These are phyloP conservation scores for Stegodyphus dumicola DNA, from an alignment of 1,140 invertebrate species.

Conservation along the genomic window DNA sequence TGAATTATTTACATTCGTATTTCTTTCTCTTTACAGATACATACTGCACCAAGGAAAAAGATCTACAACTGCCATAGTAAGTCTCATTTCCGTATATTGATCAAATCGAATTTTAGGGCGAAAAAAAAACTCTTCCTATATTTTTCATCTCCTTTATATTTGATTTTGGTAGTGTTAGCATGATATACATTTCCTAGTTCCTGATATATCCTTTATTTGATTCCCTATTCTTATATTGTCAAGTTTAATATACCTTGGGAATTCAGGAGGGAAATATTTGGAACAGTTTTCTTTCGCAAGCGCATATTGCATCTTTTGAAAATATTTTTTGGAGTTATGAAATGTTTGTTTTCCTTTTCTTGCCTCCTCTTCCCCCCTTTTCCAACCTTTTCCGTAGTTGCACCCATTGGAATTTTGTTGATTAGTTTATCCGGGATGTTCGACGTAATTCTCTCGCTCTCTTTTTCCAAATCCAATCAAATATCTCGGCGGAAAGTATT, in stretches of 20 bases:
- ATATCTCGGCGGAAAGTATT: no score
- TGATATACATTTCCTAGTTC: not conserved
- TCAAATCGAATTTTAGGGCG: no score
- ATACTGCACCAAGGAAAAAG: no score
- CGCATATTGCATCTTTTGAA: not conserved
- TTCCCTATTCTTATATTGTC: not conserved
- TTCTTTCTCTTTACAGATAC: no score
- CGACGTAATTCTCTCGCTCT: no score
- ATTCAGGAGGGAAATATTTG: not conserved
- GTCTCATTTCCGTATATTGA: no score
- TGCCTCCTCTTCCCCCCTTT: no score
- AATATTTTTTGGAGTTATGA: not conserved
- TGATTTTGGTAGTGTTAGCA: not conserved
- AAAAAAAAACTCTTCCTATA: not conserved
- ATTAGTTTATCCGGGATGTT: no score
- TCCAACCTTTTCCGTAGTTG: not conserved
- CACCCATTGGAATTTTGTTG: not conserved
- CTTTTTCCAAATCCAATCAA: no score
- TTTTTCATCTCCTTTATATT: not conserved
- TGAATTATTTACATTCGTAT: no score
- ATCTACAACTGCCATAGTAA: no score
- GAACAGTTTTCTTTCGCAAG: not conserved
- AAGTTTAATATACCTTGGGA: not conserved
- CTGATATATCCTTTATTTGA: not conserved
- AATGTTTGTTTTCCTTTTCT: not conserved